Percentiles rank a stretch among this genome's conserved stretches.
phyloP scores from a whole-genome alignment of 1,140 invertebrate species.

The Melitaea cinxia region DNA sequence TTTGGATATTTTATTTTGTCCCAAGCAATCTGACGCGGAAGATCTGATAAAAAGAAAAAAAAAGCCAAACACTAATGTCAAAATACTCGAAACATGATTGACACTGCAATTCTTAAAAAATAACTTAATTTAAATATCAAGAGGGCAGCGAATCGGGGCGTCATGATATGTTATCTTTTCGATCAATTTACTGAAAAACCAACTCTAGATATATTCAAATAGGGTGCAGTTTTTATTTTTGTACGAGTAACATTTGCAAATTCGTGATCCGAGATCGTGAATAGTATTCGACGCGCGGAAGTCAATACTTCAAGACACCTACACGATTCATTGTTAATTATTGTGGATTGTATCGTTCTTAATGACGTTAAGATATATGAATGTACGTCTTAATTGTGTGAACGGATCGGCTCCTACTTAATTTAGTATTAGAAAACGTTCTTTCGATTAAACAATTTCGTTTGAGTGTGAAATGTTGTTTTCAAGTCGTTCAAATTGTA shows the following conservation, averaged over 20 bases:
- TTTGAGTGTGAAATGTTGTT: background rate
- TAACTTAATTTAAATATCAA: slow-evolving; percentile 47
- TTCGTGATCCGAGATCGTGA: slow-evolving; percentile 46
- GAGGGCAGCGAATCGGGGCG: slow-evolving; percentile 34
- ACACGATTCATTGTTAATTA: slow-evolving; percentile 48
- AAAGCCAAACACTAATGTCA: slow-evolving; percentile 1
- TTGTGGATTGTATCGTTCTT: slow-evolving; percentile 34
- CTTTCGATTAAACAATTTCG: background rate
- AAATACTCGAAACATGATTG: slow-evolving; percentile 31
- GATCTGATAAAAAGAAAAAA: background rate
- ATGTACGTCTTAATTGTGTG: slow-evolving; percentile 33
- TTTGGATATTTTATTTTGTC: background rate
- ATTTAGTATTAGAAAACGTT: slow-evolving; percentile 21
- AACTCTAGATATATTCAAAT: slow-evolving; percentile 18
- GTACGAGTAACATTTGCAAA: slow-evolving; percentile 33
- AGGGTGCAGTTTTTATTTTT: slow-evolving; percentile 30
- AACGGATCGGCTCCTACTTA: slow-evolving; percentile 11
- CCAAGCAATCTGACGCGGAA: background rate
- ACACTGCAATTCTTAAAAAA: slow-evolving; percentile 36
- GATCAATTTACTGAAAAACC: slow-evolving; percentile 27
- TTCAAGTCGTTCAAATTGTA: background rate
- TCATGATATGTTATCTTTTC: slow-evolving; percentile 32
- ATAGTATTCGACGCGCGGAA: slow-evolving; percentile 46
- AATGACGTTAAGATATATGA: slow-evolving; percentile 33
- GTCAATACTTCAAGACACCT: slow-evolving; percentile 41